Conservation (phyloP, 2,113 vertebrate genomes). For the Gorsachius goisagi region DNA sequence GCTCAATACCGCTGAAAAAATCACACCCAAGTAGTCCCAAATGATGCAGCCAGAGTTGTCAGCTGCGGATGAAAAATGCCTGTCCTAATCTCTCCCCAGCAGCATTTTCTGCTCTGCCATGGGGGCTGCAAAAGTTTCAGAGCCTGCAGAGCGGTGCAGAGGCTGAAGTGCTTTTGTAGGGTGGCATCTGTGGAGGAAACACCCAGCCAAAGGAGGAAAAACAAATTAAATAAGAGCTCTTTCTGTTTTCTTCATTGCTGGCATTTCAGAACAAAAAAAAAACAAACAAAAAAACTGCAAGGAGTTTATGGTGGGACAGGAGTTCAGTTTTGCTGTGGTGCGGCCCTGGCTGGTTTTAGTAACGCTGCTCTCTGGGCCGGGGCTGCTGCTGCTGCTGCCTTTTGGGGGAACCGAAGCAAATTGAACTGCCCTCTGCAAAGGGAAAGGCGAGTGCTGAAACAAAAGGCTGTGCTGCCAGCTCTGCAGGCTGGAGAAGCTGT, state of each 20-base stretch:
- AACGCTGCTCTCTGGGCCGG: fast-evolving
- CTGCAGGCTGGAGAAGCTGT: background rate
- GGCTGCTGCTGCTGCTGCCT: background rate
- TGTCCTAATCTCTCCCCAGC: fast-evolving
- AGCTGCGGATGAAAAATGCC: background rate
- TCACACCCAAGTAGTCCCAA: background rate
- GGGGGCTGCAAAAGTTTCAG: background rate
- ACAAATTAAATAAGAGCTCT: background rate
- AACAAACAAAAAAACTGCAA: background rate
- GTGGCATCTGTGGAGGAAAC: background rate
- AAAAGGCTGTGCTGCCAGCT: background rate
- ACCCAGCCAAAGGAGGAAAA: background rate
- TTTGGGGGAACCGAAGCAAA: background rate
- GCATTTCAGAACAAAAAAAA: background rate
- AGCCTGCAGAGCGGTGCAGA: fast-evolving
- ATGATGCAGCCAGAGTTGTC: background rate
- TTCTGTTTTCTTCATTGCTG: background rate
- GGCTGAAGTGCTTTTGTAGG: background rate
- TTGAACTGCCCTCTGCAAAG: background rate
- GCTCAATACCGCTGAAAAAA: background rate
- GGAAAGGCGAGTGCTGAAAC: background rate
- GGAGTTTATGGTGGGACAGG: background rate
- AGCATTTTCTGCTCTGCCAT: background rate
- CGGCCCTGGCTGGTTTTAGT: background rate
- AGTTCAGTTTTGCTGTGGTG: background rate